A percentile compares a stretch with the other conserved stretches of the same genome.
These are phyloP conservation scores for Elmis aenea DNA, from an alignment of 2,888 invertebrate species.

Conservation along the genomic window DNA sequence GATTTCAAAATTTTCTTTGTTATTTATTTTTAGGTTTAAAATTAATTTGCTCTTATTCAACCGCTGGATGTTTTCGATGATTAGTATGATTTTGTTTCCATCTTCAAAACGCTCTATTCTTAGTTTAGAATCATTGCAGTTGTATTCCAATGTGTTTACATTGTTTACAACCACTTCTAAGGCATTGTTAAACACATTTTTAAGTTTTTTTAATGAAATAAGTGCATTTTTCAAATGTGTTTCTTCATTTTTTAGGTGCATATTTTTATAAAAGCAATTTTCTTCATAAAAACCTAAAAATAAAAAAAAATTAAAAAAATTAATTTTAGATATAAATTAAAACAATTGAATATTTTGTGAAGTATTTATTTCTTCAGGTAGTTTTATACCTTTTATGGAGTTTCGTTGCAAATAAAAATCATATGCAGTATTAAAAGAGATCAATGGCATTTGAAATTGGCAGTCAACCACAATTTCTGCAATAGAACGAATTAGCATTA, in stretches of 20 bases:
- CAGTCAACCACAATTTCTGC: conserved; percentile 8
- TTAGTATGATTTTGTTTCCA: neutral
- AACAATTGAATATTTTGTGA: too few species aligned
- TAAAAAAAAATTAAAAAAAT: too few species aligned
- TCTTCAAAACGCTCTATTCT: neutral
- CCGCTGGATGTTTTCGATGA: neutral
- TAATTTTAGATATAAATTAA: too few species aligned
- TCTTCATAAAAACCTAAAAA: conserved; percentile 8
- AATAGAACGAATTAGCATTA: conserved; percentile 7
- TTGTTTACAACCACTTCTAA: conserved; percentile 2
- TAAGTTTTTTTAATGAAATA: neutral
- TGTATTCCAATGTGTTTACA: neutral
- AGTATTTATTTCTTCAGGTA: too few species aligned
- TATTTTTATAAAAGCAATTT: neutral
- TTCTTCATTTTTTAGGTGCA: neutral
- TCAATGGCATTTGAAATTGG: conserved; percentile 22
- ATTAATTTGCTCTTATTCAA: neutral
- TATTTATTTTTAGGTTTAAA: conserved; percentile 2
- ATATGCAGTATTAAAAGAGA: conserved; percentile 14
- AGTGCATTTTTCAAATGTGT: neutral
- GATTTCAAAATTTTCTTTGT: conserved; percentile 1
- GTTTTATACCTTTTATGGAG: too few species aligned
- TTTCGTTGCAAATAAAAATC: conserved; percentile 16
- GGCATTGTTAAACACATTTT: conserved; percentile 8
- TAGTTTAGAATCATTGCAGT: neutral